phyloP scores from a whole-genome alignment of 2,888 invertebrate species.

The Cyclophora punctaria region DNA sequence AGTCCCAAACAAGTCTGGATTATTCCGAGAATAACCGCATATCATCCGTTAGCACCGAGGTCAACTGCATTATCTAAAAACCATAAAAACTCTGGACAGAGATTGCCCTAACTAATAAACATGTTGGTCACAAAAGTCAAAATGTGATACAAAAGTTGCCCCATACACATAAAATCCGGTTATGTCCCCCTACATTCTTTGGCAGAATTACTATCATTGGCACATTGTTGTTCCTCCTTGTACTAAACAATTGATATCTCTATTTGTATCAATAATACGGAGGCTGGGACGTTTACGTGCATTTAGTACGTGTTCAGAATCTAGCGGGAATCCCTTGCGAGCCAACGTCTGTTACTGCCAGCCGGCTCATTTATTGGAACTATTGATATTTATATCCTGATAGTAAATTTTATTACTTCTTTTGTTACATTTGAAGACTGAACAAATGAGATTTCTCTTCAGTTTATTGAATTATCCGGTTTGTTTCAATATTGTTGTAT shows the following conservation, averaged over 20 bases:
- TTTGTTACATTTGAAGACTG: conserved; percentile 10
- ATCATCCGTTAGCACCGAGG: too few relatives aligned
- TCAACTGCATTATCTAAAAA: too few relatives aligned
- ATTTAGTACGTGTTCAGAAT: conserved; percentile 65
- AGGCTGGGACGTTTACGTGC: conserved; percentile 65
- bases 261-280: conserved; percentile 74
- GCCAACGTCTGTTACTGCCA: conserved; percentile 18
- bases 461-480: too few relatives aligned
- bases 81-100: too few relatives aligned
- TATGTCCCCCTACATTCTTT: conserved; percentile 28
- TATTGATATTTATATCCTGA: conserved; percentile 34
- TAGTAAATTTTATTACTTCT: conserved; percentile 6
- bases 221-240: conserved; percentile 59
- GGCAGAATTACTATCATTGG: conserved; percentile 55
- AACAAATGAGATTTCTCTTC: not conserved
- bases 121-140: too few relatives aligned
- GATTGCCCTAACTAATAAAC: too few relatives aligned
- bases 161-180: conserved; percentile 43
- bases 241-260: conserved; percentile 73
- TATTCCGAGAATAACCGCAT: too few relatives aligned
- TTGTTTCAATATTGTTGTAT: too few relatives aligned
- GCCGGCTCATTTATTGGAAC: conserved; percentile 45
- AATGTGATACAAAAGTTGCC: conserved; percentile 37
- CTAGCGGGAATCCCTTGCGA: conserved; percentile 31
- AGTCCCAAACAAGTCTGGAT: too few relatives aligned